Evolutionary conservation across 2,797 vertebrate species (phyloP), one percentile per base, ranked within the genome.

Genomic region (Trachops cirrhosus): DNA sequence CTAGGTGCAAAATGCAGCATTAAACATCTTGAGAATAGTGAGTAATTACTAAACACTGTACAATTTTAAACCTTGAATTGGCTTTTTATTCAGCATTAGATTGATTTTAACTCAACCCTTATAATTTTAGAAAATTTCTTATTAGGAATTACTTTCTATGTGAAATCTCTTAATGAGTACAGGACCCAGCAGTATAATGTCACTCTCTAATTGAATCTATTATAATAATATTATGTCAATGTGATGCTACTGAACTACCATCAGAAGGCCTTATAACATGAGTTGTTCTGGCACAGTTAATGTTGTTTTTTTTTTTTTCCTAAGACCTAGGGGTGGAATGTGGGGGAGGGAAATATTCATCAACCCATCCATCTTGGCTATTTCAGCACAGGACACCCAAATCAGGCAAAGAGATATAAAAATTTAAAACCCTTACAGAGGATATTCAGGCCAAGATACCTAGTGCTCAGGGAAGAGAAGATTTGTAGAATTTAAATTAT

Each of bases 391-490:
- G 41, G 86, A 92, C 50, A 96, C 68, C 39, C 22, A 96, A 90
- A 90, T 73, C 73, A 91, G 39, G 44, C 39, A 71, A 85, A 86
- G 46, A 89, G 14, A 70, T 48, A 75, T 41, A 82, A 70, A 94
- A 95, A 89, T 73, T 52, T 92, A 91, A 88, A 71, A 71, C n/a
- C 54, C 89, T 93, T 86, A 62, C 34, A 48, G 34, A 94, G 80
- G 67, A 59, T 86, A 94, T 79, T 90, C 44, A 89, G 46, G 18
- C 18, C 41, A 64, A 94, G 21, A 94, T 50, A 91, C 41, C 44
- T 68, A 86, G 89, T 94, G 95, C 70, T 95, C 78, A 86, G 74
- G 71, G 26, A 89, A 46, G 73, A 85, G 73, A 88, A 94, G n/a
- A 5, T n/a, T 44, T 93, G 39, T 37, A 80, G 83, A 29, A 88